Evolutionary conservation across 2,797 vertebrate genomes (phyloP).

Genomic region (Falco naumanni): DNA sequence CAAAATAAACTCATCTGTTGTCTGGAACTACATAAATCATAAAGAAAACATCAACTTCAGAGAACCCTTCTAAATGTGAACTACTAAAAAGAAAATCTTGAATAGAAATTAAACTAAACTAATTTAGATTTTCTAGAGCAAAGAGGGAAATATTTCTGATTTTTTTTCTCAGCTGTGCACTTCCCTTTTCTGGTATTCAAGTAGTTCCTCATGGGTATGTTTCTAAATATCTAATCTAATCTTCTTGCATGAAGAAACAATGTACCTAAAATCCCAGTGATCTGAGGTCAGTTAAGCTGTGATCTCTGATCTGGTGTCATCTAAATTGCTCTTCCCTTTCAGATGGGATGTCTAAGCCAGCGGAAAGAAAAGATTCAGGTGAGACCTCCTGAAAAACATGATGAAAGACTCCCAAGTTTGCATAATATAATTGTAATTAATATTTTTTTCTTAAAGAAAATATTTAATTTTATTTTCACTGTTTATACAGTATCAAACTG

Average conservation of each 20-base stretch:
- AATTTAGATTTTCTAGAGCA: background rate
- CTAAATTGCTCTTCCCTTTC: conserved; percentile 84
- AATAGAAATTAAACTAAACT: background rate
- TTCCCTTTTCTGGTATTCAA: background rate
- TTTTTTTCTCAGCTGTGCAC: background rate
- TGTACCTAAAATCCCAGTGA: background rate
- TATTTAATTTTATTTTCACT: conserved; percentile 26
- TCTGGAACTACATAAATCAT: background rate
- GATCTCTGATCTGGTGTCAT: conserved; percentile 41
- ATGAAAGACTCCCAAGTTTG: background rate
- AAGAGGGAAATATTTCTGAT: background rate
- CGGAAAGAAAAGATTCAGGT: conserved; percentile 98
- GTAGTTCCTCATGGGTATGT: background rate
- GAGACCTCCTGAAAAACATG: conserved; percentile 71
- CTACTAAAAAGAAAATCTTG: background rate
- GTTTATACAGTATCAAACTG: background rate
- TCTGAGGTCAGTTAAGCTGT: background rate
- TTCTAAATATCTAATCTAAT: background rate
- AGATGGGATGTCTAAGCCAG: conserved; percentile 92
- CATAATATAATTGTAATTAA: background rate
- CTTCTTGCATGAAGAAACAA: background rate
- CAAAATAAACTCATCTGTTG: background rate
- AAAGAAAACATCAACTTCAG: background rate
- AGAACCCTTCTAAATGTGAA: background rate
- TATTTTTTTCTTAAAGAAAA: background rate